Evolutionary conservation across 2,113 vertebrate genomes (phyloP).

Genomic region (Ancistrus triradiatus): DNA sequence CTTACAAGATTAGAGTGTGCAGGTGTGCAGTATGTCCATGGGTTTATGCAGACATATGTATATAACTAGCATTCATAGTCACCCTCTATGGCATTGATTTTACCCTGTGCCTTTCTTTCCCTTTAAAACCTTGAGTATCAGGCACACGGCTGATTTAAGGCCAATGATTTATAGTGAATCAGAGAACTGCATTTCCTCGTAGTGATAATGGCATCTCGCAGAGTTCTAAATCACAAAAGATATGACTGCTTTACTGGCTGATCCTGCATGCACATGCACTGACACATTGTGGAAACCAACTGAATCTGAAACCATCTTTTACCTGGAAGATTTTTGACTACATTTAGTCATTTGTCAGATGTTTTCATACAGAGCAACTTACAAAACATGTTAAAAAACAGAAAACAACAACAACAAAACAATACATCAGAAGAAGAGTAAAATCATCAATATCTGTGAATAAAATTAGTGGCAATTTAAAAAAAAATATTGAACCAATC

Average conservation of each 20-base stretch:
- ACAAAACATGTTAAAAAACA: no score
- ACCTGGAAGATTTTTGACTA: not conserved
- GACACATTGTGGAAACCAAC: not conserved
- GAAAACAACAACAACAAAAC: no score
- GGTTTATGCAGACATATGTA: no score
- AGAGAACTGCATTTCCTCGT: not conserved
- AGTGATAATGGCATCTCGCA: constrained; percentile 17
- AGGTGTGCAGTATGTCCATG: no score
- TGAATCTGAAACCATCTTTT: constrained; percentile 1
- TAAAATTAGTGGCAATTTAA: no score
- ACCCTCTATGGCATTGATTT: not conserved
- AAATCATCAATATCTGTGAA: no score
- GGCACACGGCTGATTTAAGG: constrained; percentile 7
- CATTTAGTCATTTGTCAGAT: no score
- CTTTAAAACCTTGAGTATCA: not conserved
- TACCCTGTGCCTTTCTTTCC: constrained; percentile 1
- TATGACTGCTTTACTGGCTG: constrained; percentile 29
- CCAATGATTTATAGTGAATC: constrained; percentile 24
- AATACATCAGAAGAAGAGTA: no score
- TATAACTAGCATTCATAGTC: no score
- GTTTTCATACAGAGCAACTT: no score
- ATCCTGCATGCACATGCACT: constrained; percentile 2
- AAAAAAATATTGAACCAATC: no score
- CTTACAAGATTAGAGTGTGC: no score
- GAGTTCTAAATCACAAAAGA: constrained; percentile 14